These are phyloP conservation scores for Tinea semifulvella DNA, from an alignment of 2,888 invertebrate species.

Conservation along the genomic window DNA sequence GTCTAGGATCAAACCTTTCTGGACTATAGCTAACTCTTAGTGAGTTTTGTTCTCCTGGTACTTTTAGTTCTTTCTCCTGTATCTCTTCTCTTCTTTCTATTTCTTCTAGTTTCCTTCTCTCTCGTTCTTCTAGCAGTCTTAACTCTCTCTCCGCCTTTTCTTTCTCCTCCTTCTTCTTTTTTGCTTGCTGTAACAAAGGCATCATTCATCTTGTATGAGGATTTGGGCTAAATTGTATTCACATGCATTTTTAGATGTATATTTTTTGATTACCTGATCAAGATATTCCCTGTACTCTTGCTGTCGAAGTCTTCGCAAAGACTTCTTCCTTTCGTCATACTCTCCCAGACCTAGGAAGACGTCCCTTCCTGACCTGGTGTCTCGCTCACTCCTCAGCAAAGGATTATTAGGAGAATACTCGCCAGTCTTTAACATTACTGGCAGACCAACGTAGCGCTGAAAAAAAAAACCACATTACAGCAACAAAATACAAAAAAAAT, in stretches of 20 bases:
- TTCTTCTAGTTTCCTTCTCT: constrained; percentile 35
- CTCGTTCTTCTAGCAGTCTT: constrained; percentile 41
- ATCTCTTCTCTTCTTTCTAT: constrained; percentile 20
- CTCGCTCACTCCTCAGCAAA: constrained; percentile 45
- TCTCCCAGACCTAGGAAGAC: constrained; percentile 67
- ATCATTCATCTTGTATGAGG: no score
- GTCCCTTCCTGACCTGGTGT: constrained; percentile 33
- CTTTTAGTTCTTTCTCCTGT: constrained; percentile 20
- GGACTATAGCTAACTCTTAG: constrained; percentile 18
- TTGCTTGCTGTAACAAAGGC: constrained; percentile 55
- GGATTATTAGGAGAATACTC: constrained; percentile 72
- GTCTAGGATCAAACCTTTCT: constrained; percentile 37
- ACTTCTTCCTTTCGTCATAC: constrained; percentile 63
- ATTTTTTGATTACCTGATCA: constrained; percentile 60
- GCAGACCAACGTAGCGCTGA: constrained; percentile 53
- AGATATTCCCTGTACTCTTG: constrained; percentile 66
- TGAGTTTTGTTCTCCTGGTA: constrained; percentile 21
- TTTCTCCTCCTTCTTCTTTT: constrained; percentile 55
- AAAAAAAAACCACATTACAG: no score
- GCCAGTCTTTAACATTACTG: constrained; percentile 67
- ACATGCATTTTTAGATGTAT: no score
- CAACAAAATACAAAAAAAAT: no score
- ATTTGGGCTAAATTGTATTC: no score
- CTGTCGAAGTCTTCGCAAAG: constrained; percentile 57
- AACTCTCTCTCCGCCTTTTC: constrained; percentile 45